Percentiles rank a stretch among this genome's conserved stretches.
Evolutionary conservation across 2,113 vertebrate genomes (phyloP).

Genomic region (Calypte anna): DNA sequence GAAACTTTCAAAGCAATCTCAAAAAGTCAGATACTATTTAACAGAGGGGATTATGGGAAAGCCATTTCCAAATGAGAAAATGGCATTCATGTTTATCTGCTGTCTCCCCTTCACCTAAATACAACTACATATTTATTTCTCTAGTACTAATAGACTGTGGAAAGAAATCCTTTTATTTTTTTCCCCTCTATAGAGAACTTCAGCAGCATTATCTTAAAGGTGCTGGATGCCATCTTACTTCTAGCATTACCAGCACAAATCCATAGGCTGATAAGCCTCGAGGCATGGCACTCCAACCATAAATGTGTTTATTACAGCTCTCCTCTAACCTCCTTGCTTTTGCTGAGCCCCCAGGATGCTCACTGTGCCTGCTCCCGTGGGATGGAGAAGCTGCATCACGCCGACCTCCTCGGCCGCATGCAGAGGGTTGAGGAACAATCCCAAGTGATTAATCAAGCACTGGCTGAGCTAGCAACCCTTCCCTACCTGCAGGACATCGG

Average conservation of each 20-base stretch:
- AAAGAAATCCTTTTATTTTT: not conserved
- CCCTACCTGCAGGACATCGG: constrained; percentile 80
- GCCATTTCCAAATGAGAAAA: constrained; percentile 37
- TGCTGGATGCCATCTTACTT: not conserved
- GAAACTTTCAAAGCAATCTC: constrained; percentile 28
- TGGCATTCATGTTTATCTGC: constrained; percentile 13
- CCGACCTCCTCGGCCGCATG: constrained; percentile 70
- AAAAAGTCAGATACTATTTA: not conserved
- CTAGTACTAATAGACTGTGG: not conserved
- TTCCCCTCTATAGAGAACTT: not conserved
- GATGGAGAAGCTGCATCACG: constrained; percentile 79
- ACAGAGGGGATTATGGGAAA: constrained; percentile 38
- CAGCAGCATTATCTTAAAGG: constrained; percentile 19
- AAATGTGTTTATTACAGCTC: not conserved
- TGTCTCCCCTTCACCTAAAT: not conserved
- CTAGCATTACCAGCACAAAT: not conserved
- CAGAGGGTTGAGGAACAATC: constrained; percentile 71
- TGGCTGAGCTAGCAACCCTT: constrained; percentile 79
- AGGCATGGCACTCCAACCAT: not conserved
- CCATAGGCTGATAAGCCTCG: not conserved
- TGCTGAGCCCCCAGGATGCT: constrained; percentile 48
- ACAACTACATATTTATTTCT: constrained; percentile 30
- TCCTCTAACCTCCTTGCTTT: constrained; percentile 38
- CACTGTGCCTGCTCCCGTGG: constrained; percentile 62
- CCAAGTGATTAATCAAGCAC: constrained; percentile 76